These are phyloP conservation scores for Echiichthys vipera DNA, from an alignment of 2,797 vertebrate genomes.

Conservation along the genomic window DNA sequence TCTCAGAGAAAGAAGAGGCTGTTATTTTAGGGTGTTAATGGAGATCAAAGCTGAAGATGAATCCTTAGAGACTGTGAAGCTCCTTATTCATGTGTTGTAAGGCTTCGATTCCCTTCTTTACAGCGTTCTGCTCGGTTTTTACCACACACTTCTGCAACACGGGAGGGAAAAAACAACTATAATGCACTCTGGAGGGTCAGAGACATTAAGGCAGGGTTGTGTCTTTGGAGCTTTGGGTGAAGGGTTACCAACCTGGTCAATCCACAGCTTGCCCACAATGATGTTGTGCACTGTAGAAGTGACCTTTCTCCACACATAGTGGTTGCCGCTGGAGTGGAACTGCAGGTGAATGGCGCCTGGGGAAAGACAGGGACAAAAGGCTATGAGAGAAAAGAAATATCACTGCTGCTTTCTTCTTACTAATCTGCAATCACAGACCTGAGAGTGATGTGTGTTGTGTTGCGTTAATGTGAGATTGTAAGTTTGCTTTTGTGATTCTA, in stretches of 20 bases:
- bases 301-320: slow-evolving; percentile 98
- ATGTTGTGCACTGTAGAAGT: slow-evolving; percentile 99
- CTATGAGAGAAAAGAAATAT: slow-evolving; percentile 10
- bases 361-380: slow-evolving; percentile 35
- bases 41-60: slow-evolving; percentile 67
- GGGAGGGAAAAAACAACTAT: background rate
- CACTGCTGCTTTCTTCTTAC: slow-evolving; percentile 4
- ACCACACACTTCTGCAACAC: slow-evolving; percentile 2
- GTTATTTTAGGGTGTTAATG: slow-evolving; percentile 62
- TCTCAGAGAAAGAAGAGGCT: slow-evolving; percentile 35
- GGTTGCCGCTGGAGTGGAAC: slow-evolving; percentile 94
- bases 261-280: slow-evolving; percentile 99
- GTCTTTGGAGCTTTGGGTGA: slow-evolving; percentile 14
- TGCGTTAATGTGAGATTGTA: background rate
- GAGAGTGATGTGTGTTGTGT: background rate
- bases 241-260: slow-evolving; percentile 90
- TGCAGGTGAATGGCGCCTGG: slow-evolving; percentile 95
- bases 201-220: background rate
- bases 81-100: slow-evolving; percentile 46
- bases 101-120: slow-evolving; percentile 41
- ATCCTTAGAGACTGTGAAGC: slow-evolving; percentile 54
- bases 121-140: slow-evolving; percentile 10
- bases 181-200: slow-evolving; percentile 10
- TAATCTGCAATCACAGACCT: background rate
- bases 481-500: slow-evolving; percentile 25